phyloP scores from a whole-genome alignment of 1,140 invertebrate genomes.

The Magallana gigas region DNA sequence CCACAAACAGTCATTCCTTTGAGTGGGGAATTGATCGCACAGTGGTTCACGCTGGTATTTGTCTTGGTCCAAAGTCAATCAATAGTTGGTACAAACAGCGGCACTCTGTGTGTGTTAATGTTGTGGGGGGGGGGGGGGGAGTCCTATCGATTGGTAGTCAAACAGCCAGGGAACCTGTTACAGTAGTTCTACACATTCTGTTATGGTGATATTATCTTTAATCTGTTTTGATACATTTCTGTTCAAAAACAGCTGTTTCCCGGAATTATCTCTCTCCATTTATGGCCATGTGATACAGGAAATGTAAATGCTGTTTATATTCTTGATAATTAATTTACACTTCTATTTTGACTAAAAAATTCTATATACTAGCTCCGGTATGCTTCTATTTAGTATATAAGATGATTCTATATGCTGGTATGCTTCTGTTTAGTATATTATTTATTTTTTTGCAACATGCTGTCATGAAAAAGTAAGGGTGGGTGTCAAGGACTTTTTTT shows the following conservation, averaged over 20 bases:
- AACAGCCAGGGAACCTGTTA: background rate
- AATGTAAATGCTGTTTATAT: background rate
- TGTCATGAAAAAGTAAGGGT: too few relatives aligned
- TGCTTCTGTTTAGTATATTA: too few relatives aligned
- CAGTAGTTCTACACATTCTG: background rate
- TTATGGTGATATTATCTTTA: too few relatives aligned
- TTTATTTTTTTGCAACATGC: too few relatives aligned
- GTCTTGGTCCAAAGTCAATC: background rate
- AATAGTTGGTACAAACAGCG: background rate
- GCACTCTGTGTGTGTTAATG: background rate
- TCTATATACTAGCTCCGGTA: too few relatives aligned
- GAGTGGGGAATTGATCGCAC: background rate
- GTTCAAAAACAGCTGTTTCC: background rate
- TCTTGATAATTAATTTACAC: too few relatives aligned
- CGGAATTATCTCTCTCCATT: too few relatives aligned
- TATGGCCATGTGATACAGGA: too few relatives aligned
- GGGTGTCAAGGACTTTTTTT: too few relatives aligned
- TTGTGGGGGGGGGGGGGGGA: too few relatives aligned
- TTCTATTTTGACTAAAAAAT: too few relatives aligned
- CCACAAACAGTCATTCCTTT: background rate
- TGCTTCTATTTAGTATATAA: background rate
- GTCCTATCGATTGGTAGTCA: background rate
- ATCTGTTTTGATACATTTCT: conserved; percentile 6
- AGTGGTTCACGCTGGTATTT: background rate
- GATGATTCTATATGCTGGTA: background rate